phyloP scores from a whole-genome alignment of 2,888 invertebrate species.

The Temnothorax ravouxi region DNA sequence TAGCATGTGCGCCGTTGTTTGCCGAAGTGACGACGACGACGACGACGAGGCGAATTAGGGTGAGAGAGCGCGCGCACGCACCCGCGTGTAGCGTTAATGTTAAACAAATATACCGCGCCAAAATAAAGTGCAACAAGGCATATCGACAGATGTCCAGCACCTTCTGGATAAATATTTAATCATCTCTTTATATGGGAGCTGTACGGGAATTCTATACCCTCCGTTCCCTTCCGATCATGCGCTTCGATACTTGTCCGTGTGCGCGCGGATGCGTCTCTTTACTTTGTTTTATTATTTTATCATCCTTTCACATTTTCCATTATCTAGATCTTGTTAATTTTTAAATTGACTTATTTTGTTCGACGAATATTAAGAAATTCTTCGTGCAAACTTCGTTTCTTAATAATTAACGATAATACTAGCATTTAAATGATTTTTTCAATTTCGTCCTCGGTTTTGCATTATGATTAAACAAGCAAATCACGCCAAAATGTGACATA shows the following conservation, averaged over 20 bases:
- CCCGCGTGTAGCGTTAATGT: conserved; percentile 81
- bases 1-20: conserved; percentile 80
- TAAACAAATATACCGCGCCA: conserved; percentile 83
- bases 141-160: conserved; percentile 84
- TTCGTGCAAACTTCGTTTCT: not conserved
- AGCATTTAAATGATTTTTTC: not conserved
- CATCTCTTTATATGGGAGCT: conserved; percentile 72
- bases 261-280: not conserved
- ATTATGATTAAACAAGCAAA: not conserved
- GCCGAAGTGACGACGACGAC: conserved; percentile 71
- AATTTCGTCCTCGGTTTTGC: not conserved
- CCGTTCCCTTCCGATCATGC: conserved; percentile 2
- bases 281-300: conserved; percentile 20
- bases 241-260: not conserved
- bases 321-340: not conserved
- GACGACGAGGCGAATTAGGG: conserved; percentile 73
- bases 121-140: conserved; percentile 85
- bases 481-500: not conserved
- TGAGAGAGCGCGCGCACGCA: conserved; percentile 51
- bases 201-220: conserved; percentile 51
- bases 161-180: conserved; percentile 86
- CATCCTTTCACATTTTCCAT: not conserved
- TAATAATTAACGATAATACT: not conserved
- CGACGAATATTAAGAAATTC: not conserved
- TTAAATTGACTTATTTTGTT: not conserved